A percentile compares a stretch with the other conserved stretches of the same genome.
Evolutionary conservation across 2,888 invertebrate genomes (phyloP).

Genomic region (Erebia aethiops): DNA sequence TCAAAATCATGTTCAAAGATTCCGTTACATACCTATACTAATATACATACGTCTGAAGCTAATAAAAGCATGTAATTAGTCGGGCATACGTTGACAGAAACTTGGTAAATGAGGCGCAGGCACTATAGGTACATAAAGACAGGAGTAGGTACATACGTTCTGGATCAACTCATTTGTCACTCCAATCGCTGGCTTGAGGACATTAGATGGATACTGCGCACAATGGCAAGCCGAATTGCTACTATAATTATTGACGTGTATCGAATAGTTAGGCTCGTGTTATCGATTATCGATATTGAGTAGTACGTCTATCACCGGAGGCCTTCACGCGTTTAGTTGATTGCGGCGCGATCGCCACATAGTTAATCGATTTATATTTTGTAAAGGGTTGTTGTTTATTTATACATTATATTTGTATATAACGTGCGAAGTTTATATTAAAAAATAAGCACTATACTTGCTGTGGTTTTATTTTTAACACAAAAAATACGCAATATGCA

Average conservation of each 20-base stretch:
- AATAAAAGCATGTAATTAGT: too few relatives aligned
- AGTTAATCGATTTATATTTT: slow-evolving; percentile 76
- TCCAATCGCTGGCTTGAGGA: not conserved
- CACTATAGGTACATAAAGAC: too few relatives aligned
- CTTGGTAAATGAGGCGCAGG: too few relatives aligned
- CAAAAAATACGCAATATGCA: too few relatives aligned
- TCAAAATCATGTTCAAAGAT: too few relatives aligned
- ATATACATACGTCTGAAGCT: too few relatives aligned
- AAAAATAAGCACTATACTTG: slow-evolving; percentile 73
- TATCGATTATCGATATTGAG: slow-evolving; percentile 1
- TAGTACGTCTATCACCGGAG: slow-evolving; percentile 46
- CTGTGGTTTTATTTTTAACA: slow-evolving; percentile 55
- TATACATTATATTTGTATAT: slow-evolving; percentile 81
- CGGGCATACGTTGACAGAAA: too few relatives aligned
- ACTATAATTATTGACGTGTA: not conserved
- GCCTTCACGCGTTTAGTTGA: slow-evolving; percentile 66
- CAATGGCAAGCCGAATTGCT: not conserved
- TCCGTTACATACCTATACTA: too few relatives aligned
- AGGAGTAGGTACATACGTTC: too few relatives aligned
- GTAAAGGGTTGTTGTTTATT: slow-evolving; percentile 81
- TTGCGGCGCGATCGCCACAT: slow-evolving; percentile 45
- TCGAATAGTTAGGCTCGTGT: not conserved
- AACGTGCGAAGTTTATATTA: slow-evolving; percentile 75
- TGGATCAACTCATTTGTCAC: not conserved
- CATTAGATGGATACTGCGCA: not conserved